Conservation (phyloP, 2,888 invertebrate species). For the Leucoma salicis region DNA sequence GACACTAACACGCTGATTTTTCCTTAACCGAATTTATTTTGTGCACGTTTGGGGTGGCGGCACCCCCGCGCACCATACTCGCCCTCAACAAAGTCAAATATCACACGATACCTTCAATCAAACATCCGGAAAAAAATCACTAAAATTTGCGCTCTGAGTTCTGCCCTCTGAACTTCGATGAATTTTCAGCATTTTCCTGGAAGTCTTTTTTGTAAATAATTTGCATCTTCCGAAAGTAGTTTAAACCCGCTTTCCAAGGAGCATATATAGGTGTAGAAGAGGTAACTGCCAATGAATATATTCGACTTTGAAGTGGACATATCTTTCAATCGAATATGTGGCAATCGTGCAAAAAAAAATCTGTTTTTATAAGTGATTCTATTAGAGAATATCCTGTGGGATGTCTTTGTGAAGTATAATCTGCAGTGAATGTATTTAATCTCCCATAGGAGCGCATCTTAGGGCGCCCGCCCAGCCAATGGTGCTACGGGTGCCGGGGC, state of each 20-base stretch:
- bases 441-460: slow-evolving; percentile 12
- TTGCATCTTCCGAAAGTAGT: slow-evolving; percentile 22
- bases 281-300: slow-evolving; percentile 8
- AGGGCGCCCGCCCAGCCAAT: slow-evolving; percentile 59
- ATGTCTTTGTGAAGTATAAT: slow-evolving; percentile 37
- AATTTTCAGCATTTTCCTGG: slow-evolving; percentile 42
- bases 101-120: slow-evolving; percentile 6
- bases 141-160: slow-evolving; percentile 45
- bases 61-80: slow-evolving; percentile 57
- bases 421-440: slow-evolving; percentile 16
- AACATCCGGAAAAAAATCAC: slow-evolving; percentile 56
- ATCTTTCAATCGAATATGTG: slow-evolving; percentile 23
- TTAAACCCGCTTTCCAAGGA: slow-evolving; percentile 41
- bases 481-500: slow-evolving; percentile 53
- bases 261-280: slow-evolving; percentile 28
- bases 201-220: slow-evolving; percentile 26
- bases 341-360: slow-evolving; percentile 21
- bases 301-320: slow-evolving; percentile 21
- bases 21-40: slow-evolving; percentile 62
- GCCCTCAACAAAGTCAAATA: slow-evolving; percentile 23
- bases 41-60: slow-evolving; percentile 60
- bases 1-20: slow-evolving; percentile 57
- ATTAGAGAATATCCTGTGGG: slow-evolving; percentile 17
- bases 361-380: slow-evolving; percentile 46
- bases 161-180: slow-evolving; percentile 34